Conservation (phyloP, 2,888 invertebrate genomes). For the Parnassius apollo region DNA sequence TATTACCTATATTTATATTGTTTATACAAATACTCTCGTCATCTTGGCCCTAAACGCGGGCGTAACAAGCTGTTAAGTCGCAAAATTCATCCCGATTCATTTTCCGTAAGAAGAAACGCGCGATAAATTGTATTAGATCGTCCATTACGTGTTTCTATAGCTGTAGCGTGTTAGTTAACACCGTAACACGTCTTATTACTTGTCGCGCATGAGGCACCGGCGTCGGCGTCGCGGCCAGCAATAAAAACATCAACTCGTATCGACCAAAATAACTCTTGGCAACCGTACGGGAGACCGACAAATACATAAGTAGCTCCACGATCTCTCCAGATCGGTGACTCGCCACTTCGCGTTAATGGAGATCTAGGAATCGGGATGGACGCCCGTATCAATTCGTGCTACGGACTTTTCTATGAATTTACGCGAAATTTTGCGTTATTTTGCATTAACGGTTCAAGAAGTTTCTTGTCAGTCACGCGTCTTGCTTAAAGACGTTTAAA, state of each 20-base stretch:
- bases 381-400: not conserved
- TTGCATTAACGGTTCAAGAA: no score
- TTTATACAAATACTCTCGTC: no score
- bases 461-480: no score
- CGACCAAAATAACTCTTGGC: conserved; percentile 81
- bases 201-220: conserved; percentile 60
- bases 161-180: conserved; percentile 64
- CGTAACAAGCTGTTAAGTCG: not conserved
- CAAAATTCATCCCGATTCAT: not conserved
- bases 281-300: conserved; percentile 62
- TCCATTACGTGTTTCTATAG: conserved; percentile 67
- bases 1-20: no score
- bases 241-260: conserved; percentile 79
- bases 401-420: conserved; percentile 2
- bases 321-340: conserved; percentile 45
- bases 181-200: conserved; percentile 72
- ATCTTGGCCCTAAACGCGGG: no score
- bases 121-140: conserved; percentile 73
- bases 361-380: conserved; percentile 25
- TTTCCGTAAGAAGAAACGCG: conserved; percentile 57
- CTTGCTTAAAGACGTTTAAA: no score
- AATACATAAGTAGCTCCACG: conserved; percentile 62
- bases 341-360: conserved; percentile 27
- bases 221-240: conserved; percentile 69
- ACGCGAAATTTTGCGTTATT: no score